A percentile compares a stretch with the other conserved stretches of the same genome.
These are phyloP conservation scores for Microplitis manilae DNA, from an alignment of 2,888 invertebrate species.

Conservation along the genomic window DNA sequence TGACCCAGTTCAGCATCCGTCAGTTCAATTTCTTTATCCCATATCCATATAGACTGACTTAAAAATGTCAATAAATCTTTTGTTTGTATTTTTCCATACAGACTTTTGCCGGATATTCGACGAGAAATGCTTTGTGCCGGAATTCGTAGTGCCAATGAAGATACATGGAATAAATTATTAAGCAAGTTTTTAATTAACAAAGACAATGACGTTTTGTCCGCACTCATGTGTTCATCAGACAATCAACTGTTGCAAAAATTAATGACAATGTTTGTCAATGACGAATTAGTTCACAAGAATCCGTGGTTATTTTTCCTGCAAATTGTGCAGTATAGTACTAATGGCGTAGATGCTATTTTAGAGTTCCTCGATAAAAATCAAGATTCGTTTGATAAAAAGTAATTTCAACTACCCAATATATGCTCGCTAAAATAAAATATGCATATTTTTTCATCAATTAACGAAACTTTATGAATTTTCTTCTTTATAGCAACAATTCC, in stretches of 20 bases:
- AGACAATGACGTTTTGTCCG: conserved; percentile 67
- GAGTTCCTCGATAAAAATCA: background rate
- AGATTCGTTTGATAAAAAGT: background rate
- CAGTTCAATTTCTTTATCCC: conserved; percentile 1
- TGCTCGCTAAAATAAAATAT: background rate
- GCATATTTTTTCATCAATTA: background rate
- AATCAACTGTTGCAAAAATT: conserved; percentile 66
- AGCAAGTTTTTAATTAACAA: conserved; percentile 25
- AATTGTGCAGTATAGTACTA: background rate
- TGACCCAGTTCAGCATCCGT: conserved; percentile 39
- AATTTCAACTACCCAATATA: background rate
- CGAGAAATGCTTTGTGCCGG: conserved; percentile 72
- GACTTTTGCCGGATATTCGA: conserved; percentile 71
- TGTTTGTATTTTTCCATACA: conserved; percentile 52
- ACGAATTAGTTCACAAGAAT: conserved; percentile 48
- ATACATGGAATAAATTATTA: conserved; percentile 50
- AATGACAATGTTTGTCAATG: conserved; percentile 34
- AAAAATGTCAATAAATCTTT: too few species aligned
- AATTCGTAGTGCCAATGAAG: conserved; percentile 55
- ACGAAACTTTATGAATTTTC: background rate
- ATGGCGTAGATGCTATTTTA: background rate
- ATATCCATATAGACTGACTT: too few species aligned
- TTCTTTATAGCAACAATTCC: background rate
- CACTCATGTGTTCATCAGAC: conserved; percentile 71
- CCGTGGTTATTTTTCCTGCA: background rate